Evolutionary conservation across 2,888 invertebrate genomes (phyloP).

Genomic region (Coleophora flavipennella): DNA sequence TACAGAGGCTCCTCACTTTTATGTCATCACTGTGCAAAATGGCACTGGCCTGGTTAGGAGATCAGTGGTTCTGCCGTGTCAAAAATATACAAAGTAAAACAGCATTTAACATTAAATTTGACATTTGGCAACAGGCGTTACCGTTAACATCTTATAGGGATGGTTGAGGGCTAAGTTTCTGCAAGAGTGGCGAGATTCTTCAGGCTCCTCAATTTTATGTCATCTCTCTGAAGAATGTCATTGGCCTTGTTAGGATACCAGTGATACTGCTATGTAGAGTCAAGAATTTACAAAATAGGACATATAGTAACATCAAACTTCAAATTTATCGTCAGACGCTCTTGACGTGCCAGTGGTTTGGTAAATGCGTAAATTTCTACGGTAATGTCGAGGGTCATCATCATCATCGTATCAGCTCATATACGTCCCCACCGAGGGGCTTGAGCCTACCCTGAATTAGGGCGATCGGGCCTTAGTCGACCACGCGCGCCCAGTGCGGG

Average conservation of each 20-base stretch:
- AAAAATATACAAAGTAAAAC: conserved; percentile 91
- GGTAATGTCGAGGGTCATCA: no score
- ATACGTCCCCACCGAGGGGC: no score
- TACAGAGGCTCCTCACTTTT: conserved; percentile 79
- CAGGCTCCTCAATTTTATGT: conserved; percentile 83
- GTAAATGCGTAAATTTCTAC: no score
- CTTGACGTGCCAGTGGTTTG: no score
- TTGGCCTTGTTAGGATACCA: conserved; percentile 88
- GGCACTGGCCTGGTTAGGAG: conserved; percentile 90
- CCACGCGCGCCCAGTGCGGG: no score
- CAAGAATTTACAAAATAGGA: conserved; percentile 89
- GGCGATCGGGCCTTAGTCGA: no score
- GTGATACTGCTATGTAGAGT: conserved; percentile 87
- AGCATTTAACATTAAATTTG: conserved; percentile 69
- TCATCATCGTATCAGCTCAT: no score
- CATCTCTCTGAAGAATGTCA: conserved; percentile 83
- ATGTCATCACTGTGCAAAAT: conserved; percentile 83
- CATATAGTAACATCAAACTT: conserved; percentile 74
- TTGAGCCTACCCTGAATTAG: no score
- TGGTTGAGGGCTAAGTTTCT: conserved; percentile 59
- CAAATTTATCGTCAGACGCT: no score
- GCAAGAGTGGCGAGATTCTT: conserved; percentile 52
- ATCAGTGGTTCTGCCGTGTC: conserved; percentile 85
- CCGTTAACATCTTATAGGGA: conserved; percentile 55
- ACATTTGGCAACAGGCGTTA: no score